Evolutionary conservation across 2,888 invertebrate genomes (phyloP), one percentile per base, ranked within the genome.

Genomic region (Epistrophe eligans): DNA sequence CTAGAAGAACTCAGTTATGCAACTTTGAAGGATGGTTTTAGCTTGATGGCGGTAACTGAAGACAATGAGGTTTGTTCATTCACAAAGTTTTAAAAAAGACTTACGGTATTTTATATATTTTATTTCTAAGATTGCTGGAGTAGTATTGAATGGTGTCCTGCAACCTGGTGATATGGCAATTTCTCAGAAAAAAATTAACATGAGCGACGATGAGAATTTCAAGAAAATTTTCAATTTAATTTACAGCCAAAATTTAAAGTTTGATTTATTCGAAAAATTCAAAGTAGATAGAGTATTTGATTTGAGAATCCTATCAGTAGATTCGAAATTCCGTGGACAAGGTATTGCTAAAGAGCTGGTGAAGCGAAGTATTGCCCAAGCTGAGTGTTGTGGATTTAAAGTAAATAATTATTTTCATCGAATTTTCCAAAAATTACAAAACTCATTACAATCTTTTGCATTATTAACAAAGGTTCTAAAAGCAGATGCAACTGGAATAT

Each of bases 401-500:
- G 97, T 96, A 91, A 89, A 55, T n/a, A 15, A 19, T 1, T 32
- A 38, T 48, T 10, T 43, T 62, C 8, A 2, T 19, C 6, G 3
- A 62, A 50, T 4, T 19, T 19, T 5, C 5, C 17, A 50, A 43
- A 4, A 15, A 43, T 4, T 5, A 11, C 3, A 38, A 11, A 11
- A n/a, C 4, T 24, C 7, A 50, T 11, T 19, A 24, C 24, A 24
- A 24, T 28, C 1, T 55, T 9, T 28, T 55, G 0, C 4, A n/a
- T 55, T 24, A 7, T 24, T 24, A 24, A 1, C 3, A 24, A 64
- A 96, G 96, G 91, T 97, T 32, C 94, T 97, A 90, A 97, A 97
- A 93, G 96, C 95, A 19, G 97, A 97, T 91, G 97, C 97, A 1
- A 97, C 97, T 0, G 97, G 97, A 24, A 94, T 95, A 3, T 97